A percentile compares a stretch with the other conserved stretches of the same genome.
Conservation (phyloP, 2,113 vertebrate species). For the Dipodomys stephensi region DNA sequence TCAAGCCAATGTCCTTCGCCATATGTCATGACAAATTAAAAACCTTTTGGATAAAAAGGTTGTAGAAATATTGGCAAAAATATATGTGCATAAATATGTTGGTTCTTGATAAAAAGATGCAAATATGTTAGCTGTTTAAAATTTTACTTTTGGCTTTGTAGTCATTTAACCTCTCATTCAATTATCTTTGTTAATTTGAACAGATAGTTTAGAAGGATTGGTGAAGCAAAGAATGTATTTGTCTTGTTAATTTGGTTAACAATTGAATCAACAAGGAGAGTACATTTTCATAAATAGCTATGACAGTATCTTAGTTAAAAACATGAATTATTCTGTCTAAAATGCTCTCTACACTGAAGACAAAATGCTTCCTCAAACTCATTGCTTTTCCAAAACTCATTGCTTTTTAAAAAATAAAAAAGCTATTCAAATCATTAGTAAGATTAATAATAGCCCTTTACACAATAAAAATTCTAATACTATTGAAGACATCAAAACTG, state of each 20-base stretch:
- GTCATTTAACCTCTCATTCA: conserved; percentile 48
- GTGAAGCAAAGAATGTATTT: conserved; percentile 69
- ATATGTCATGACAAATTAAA: neutral
- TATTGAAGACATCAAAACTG: neutral
- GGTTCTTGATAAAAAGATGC: neutral
- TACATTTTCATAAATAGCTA: conserved; percentile 65
- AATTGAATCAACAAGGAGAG: conserved; percentile 59
- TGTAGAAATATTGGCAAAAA: neutral
- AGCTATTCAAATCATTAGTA: neutral
- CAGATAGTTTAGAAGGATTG: conserved; percentile 64
- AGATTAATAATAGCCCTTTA: neutral
- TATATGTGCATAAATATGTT: neutral
- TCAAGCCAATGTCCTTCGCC: neutral
- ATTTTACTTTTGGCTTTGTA: conserved; percentile 58
- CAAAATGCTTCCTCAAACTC: conserved; percentile 12
- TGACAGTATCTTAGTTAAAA: conserved; percentile 58
- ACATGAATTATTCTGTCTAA: conserved; percentile 62
- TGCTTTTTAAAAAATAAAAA: neutral
- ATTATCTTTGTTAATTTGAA: conserved; percentile 64
- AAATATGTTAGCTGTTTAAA: neutral
- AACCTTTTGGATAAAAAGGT: neutral
- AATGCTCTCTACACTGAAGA: conserved; percentile 48
- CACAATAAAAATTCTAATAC: neutral
- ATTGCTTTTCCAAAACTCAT: neutral
- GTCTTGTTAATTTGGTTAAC: conserved; percentile 75